Conservation (phyloP, 2,113 vertebrate genomes). For the Peromyscus maniculatus region DNA sequence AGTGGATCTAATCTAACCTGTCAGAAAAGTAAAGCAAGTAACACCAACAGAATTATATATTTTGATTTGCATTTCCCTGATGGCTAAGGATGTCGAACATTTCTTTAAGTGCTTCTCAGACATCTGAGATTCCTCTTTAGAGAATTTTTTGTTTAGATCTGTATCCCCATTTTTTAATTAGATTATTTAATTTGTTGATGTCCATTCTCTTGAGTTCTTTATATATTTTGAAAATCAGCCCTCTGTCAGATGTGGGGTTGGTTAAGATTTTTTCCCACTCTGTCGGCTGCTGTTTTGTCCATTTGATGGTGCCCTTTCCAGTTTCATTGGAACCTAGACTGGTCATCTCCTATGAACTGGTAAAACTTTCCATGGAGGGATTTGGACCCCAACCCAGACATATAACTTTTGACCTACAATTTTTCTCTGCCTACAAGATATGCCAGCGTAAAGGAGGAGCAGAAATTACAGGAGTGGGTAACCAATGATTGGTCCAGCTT, state of each 20-base stretch:
- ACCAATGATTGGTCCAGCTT: background rate
- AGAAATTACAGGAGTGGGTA: background rate
- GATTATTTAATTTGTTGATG: background rate
- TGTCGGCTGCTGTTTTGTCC: background rate
- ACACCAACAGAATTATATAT: conserved; percentile 11
- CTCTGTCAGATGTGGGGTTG: background rate
- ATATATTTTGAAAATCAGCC: background rate
- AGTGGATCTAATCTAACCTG: background rate
- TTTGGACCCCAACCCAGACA: background rate
- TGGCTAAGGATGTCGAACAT: too few species aligned
- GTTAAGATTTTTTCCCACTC: background rate
- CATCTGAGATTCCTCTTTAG: background rate
- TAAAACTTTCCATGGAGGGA: background rate
- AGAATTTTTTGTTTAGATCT: background rate
- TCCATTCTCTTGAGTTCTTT: background rate
- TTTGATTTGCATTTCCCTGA: too few species aligned
- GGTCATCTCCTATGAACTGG: background rate
- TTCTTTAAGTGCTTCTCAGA: background rate
- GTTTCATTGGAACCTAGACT: background rate
- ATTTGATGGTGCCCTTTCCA: too few species aligned
- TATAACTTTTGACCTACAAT: background rate
- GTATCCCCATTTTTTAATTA: background rate
- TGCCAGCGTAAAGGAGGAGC: background rate
- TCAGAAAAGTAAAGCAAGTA: conserved; percentile 2
- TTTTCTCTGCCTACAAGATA: background rate